phyloP scores from a whole-genome alignment of 2,888 invertebrate genomes.

The Agapostemon virescens region DNA sequence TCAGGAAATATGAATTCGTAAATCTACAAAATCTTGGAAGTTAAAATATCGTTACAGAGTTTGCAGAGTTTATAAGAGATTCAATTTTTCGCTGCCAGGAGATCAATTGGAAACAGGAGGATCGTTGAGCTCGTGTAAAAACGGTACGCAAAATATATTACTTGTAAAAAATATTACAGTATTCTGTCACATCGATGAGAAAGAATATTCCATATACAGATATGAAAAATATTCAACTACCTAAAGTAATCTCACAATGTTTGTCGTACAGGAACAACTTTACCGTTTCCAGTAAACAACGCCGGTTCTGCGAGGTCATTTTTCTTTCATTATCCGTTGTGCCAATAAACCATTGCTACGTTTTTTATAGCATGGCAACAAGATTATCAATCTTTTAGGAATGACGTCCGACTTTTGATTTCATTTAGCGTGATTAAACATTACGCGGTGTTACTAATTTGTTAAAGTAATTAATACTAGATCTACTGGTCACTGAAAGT shows the following conservation, averaged over 20 bases:
- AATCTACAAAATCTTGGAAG: background rate
- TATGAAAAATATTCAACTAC: background rate
- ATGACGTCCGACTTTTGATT: background rate
- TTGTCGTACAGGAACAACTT: slow-evolving; percentile 13
- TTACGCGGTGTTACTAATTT: background rate
- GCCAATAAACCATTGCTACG: background rate
- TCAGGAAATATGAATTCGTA: background rate
- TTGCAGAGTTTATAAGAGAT: no score
- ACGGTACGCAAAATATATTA: slow-evolving; percentile 9
- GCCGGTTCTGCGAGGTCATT: background rate
- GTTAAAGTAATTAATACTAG: background rate
- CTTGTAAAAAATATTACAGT: background rate
- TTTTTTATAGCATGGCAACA: background rate
- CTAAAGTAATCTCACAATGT: slow-evolving; percentile 2
- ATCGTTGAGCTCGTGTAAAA: background rate
- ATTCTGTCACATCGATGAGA: background rate
- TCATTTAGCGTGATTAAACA: background rate
- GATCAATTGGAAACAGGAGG: background rate
- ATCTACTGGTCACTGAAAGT: background rate
- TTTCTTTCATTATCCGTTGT: background rate
- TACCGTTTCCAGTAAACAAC: background rate
- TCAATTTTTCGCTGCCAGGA: background rate
- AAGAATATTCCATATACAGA: background rate
- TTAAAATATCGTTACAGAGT: background rate
- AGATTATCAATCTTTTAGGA: background rate